These are phyloP conservation scores for Aegotheles bennettii DNA, from an alignment of 2,113 vertebrate species.

Conservation along the genomic window DNA sequence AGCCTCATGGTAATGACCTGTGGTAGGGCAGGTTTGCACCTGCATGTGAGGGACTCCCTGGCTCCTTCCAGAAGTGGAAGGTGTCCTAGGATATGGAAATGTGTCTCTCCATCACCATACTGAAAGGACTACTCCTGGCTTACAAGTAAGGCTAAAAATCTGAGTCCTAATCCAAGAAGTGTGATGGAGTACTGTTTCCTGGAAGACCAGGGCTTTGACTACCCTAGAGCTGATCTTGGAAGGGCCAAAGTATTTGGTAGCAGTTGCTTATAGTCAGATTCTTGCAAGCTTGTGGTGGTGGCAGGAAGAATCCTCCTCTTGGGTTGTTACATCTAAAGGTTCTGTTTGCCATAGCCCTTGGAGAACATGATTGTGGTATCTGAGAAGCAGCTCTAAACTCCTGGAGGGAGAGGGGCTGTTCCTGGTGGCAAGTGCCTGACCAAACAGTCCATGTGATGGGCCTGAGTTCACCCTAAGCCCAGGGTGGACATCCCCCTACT, in stretches of 20 bases:
- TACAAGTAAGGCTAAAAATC: not conserved
- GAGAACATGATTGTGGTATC: not conserved
- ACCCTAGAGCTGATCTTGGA: not conserved
- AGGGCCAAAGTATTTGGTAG: too few relatives aligned
- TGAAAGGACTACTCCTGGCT: not conserved
- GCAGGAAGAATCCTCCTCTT: not conserved
- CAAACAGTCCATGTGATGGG: not conserved
- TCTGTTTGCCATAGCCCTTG: not conserved
- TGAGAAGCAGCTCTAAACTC: not conserved
- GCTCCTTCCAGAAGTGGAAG: not conserved
- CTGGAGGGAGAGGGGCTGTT: not conserved
- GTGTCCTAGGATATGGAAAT: not conserved
- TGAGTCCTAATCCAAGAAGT: not conserved
- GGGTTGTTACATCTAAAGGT: not conserved
- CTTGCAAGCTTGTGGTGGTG: not conserved
- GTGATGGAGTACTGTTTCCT: not conserved
- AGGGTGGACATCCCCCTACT: not conserved
- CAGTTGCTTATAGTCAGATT: not conserved
- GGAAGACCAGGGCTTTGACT: not conserved
- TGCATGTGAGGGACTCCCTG: not conserved
- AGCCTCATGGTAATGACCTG: constrained; percentile 81
- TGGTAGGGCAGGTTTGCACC: not conserved
- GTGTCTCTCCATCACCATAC: rapidly evolving
- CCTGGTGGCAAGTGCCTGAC: not conserved
- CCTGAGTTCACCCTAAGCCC: not conserved